phyloP scores from a whole-genome alignment of 2,888 invertebrate genomes.

The Eudemis profundana region DNA sequence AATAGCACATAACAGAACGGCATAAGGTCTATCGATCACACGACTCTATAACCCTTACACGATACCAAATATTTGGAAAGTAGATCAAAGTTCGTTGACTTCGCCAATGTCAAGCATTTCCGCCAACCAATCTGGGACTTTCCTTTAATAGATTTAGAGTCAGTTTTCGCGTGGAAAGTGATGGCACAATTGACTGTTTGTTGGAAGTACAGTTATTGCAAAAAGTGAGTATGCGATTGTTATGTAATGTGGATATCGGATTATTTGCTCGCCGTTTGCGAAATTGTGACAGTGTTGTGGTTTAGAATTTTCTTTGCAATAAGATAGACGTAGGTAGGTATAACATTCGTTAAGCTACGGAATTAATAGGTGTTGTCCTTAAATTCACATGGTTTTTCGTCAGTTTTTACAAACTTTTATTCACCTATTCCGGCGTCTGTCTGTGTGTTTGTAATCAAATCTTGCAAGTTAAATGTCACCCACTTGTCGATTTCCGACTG shows the following conservation, averaged over 20 bases:
- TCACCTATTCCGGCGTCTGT: too few relatives aligned
- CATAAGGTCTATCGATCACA: constrained; percentile 9
- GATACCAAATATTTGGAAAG: constrained; percentile 28
- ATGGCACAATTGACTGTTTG: constrained; percentile 3
- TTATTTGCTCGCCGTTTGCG: constrained; percentile 14
- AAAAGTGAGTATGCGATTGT: constrained; percentile 22
- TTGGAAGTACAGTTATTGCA: constrained; percentile 22
- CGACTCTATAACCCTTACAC: constrained; percentile 15
- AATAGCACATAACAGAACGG: neutral
- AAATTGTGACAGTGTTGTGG: constrained; percentile 14
- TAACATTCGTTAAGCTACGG: too few relatives aligned
- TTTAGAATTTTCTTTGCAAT: too few relatives aligned
- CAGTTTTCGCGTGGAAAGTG: neutral
- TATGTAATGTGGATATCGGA: constrained; percentile 19
- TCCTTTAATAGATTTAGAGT: neutral
- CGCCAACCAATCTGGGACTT: neutral
- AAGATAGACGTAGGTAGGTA: too few relatives aligned
- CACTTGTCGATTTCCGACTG: too few relatives aligned
- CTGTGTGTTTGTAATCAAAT: too few relatives aligned
- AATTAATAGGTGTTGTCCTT: too few relatives aligned
- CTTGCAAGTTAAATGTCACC: too few relatives aligned
- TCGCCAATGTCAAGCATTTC: neutral
- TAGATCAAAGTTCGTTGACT: constrained; percentile 27
- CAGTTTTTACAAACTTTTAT: too few relatives aligned
- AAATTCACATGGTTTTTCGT: too few relatives aligned